phyloP scores from a whole-genome alignment of 2,888 invertebrate genomes.

The Machimus atricapillus region DNA sequence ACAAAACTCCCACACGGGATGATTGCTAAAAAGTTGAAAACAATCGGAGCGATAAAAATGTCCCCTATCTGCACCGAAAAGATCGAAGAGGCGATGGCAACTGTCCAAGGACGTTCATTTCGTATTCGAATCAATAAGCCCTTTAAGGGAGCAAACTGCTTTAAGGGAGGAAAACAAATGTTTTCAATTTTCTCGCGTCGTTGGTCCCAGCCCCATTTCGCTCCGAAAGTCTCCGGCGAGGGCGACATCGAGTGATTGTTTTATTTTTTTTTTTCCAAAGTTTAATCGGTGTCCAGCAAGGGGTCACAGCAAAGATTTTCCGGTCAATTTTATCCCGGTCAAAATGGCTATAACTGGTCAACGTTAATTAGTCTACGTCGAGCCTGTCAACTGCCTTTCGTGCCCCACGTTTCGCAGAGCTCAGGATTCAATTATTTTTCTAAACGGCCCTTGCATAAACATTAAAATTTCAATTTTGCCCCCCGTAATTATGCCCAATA shows the following conservation, averaged over 20 bases:
- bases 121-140: neutral
- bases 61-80: neutral
- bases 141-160: neutral
- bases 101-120: neutral
- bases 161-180: neutral
- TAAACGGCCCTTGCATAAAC: neutral
- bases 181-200: slow-evolving; percentile 9
- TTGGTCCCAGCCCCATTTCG: neutral
- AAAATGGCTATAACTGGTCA: neutral
- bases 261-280: neutral
- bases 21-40: neutral
- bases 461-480: neutral
- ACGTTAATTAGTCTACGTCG: neutral
- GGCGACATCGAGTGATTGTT: neutral
- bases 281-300: neutral
- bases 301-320: neutral
- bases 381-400: neutral
- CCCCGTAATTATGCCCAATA: slow-evolving; percentile 18
- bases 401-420: neutral
- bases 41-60: neutral
- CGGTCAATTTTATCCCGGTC: neutral
- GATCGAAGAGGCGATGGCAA: neutral
- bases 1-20: neutral
- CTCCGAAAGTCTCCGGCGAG: neutral
- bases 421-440: neutral